phyloP scores from a whole-genome alignment of 1,140 invertebrate species.

The Homarus americanus region DNA sequence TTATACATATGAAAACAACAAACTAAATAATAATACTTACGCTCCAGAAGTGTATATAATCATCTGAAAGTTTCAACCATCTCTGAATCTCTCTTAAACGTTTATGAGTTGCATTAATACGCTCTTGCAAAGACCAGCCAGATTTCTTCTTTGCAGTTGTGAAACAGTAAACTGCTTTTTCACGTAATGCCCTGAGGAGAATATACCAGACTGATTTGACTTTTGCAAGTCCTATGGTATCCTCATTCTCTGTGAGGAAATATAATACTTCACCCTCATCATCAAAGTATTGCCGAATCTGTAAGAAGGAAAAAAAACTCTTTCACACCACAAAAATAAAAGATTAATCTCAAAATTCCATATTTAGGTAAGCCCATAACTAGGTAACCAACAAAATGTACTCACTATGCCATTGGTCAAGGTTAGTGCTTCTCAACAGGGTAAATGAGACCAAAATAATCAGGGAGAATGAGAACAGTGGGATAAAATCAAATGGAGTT shows the following conservation, averaged over 20 bases:
- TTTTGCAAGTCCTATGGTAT: slow-evolving; percentile 49
- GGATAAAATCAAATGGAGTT: too few relatives aligned
- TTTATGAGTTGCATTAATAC: slow-evolving; percentile 23
- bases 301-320: neutral
- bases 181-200: slow-evolving; percentile 31
- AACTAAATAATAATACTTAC: neutral
- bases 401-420: too few relatives aligned
- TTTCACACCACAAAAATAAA: neutral
- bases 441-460: too few relatives aligned
- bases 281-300: neutral
- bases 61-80: slow-evolving; percentile 32
- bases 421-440: too few relatives aligned
- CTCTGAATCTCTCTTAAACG: slow-evolving; percentile 29
- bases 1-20: neutral
- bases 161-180: slow-evolving; percentile 27
- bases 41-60: neutral
- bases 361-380: too few relatives aligned
- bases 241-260: slow-evolving; percentile 1
- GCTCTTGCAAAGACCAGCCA: neutral
- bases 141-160: slow-evolving; percentile 19
- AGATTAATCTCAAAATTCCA: too few relatives aligned
- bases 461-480: too few relatives aligned
- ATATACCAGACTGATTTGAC: slow-evolving; percentile 47
- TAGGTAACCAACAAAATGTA: too few relatives aligned
- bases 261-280: slow-evolving; percentile 54